Percentiles rank a stretch among this genome's conserved stretches.
Evolutionary conservation across 2,888 invertebrate genomes (phyloP).

Genomic region (Rhamnusium bicolor): DNA sequence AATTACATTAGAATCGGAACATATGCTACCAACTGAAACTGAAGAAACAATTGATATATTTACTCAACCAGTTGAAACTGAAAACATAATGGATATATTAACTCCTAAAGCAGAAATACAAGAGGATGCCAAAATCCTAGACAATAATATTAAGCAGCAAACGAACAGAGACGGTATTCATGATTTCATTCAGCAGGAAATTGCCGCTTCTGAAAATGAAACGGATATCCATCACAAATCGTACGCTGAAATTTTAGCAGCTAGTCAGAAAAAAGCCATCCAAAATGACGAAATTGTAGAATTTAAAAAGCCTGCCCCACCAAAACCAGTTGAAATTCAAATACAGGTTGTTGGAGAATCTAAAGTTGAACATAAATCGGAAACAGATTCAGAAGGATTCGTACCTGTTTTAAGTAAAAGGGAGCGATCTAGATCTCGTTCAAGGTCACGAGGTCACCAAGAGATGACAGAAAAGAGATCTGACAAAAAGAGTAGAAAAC

Average conservation of each 20-base stretch:
- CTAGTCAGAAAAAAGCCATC: constrained; percentile 31
- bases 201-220: constrained; percentile 2
- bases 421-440: constrained; percentile 61
- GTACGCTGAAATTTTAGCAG: constrained; percentile 44
- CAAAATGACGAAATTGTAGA: constrained; percentile 26
- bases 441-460: constrained; percentile 48
- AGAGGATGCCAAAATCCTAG: not conserved
- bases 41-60: not conserved
- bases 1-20: not conserved
- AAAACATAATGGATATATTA: not conserved
- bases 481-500: not conserved
- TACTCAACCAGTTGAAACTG: not conserved
- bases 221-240: constrained; percentile 30
- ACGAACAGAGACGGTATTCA: not conserved
- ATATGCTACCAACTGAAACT: not conserved
- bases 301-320: constrained; percentile 18
- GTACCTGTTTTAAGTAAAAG: constrained; percentile 56
- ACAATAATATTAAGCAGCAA: not conserved
- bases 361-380: constrained; percentile 40
- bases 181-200: constrained; percentile 20
- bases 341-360: constrained; percentile 48
- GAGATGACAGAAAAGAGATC: constrained; percentile 14
- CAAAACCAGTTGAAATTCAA: constrained; percentile 46
- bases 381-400: constrained; percentile 60
- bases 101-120: not conserved